phyloP scores from a whole-genome alignment of 1,140 invertebrate species.

The Macrobrachium rosenbergii region DNA sequence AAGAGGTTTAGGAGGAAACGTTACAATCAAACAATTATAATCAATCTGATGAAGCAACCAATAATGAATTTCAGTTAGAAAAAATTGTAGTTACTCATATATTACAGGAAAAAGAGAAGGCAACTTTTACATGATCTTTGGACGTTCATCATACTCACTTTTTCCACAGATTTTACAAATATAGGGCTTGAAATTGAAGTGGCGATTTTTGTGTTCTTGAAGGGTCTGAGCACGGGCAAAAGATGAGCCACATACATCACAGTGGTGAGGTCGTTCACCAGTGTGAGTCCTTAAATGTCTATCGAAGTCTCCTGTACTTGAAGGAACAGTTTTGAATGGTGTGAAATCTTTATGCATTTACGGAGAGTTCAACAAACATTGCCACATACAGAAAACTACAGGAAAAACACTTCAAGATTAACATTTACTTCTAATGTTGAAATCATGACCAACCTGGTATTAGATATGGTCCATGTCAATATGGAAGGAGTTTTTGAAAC shows the following conservation, averaged over 20 bases:
- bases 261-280: slow-evolving; percentile 38
- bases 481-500: too few relatives aligned
- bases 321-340: neutral
- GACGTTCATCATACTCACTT: slow-evolving; percentile 23
- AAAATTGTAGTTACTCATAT: neutral
- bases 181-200: slow-evolving; percentile 49
- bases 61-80: neutral
- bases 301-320: slow-evolving; percentile 45
- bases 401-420: too few relatives aligned
- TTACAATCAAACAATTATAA: neutral
- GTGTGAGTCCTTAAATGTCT: slow-evolving; percentile 49
- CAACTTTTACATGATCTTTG: neutral
- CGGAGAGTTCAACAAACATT: too few relatives aligned
- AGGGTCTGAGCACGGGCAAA: slow-evolving; percentile 47
- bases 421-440: too few relatives aligned
- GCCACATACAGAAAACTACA: too few relatives aligned
- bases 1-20: neutral
- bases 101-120: neutral
- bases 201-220: slow-evolving; percentile 51
- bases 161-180: slow-evolving; percentile 53
- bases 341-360: too few relatives aligned
- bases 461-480: too few relatives aligned
- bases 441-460: too few relatives aligned
- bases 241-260: slow-evolving; percentile 50
- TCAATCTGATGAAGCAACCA: neutral